Evolutionary conservation across 2,888 invertebrate species (phyloP), one percentile per base, ranked within the genome.

Genomic region (Polydesmus complanatus): DNA sequence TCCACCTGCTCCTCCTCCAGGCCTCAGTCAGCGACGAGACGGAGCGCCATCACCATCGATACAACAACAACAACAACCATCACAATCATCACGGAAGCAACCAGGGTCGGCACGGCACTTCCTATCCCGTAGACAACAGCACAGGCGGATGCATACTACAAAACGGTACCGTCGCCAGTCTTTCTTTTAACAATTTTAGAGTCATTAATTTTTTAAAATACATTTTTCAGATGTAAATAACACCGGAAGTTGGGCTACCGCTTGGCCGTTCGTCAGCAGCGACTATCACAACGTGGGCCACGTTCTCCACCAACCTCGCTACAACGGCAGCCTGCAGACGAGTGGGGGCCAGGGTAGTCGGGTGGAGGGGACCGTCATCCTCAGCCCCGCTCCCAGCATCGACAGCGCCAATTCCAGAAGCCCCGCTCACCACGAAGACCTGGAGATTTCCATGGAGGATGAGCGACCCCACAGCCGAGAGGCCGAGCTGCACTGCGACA

Each of bases 211-310:
- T 37, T 37, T 37, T 37, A 37, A n/a, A 8, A 37, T 37, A 37
- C 37, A 37, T 14, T n/a, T n/a, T n/a, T 8, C 37, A 37, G 37
- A 37, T 37, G 37, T 37, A 37, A 56, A 2, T 19, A 19, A 1
- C 27, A 1, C 56, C 1, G 21, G 27, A 1, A 56, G 27, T 58
- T 58, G 54, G 55, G 26, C 61, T 23, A 58, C 58, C n/a, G 56
- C 67, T 1, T 69, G 69, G 68, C 66, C 67, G 2, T 58, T 68
- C 82, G 88, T 50, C 88, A 90, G 72, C 84, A 86, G 64, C 84
- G 83, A 69, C 80, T 85, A 71, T 75, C 88, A 70, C 86, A 88
- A 68, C 84, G 77, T 84, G 86, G 72, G 80, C 86, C 66, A 89
- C 87, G 48, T 87, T 84, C 65, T 84, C 81, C 71, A 89, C 87